Conservation (phyloP, 2,888 invertebrate species). For the Galerucella nymphaeae region DNA sequence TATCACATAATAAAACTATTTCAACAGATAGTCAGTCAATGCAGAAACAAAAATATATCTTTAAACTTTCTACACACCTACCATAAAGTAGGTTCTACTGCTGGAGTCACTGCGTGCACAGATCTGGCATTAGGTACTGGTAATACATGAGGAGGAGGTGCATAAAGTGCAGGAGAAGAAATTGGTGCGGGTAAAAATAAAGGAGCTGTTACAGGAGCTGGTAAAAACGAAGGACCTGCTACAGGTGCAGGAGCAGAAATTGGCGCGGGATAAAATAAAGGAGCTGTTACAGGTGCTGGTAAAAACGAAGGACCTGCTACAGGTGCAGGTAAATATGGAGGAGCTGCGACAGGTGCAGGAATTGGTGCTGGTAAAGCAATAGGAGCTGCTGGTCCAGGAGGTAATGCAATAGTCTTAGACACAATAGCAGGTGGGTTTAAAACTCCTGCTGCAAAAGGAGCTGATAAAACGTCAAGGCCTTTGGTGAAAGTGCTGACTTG, state of each 20-base stretch:
- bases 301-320: conserved; percentile 60
- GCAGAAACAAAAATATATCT: background rate
- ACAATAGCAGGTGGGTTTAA: conserved; percentile 50
- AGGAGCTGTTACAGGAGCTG: conserved; percentile 32
- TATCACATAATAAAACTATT: background rate
- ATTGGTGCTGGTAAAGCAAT: conserved; percentile 68
- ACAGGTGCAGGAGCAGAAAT: conserved; percentile 59
- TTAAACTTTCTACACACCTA: background rate
- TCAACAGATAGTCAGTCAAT: background rate
- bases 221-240: conserved; percentile 40
- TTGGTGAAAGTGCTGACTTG: conserved; percentile 69
- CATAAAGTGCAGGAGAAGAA: conserved; percentile 42
- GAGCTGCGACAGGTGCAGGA: conserved; percentile 54
- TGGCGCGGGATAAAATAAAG: no score
- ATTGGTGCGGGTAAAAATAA: conserved; percentile 59
- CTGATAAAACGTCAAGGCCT: conserved; percentile 66
- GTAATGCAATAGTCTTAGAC: conserved; percentile 37
- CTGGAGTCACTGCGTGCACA: conserved; percentile 54
- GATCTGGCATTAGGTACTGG: conserved; percentile 46
- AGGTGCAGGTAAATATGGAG: conserved; percentile 58
- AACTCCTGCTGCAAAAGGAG: conserved; percentile 56
- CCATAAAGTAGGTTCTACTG: conserved; percentile 38
- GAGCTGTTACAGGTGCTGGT: conserved; percentile 49
- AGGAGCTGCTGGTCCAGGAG: conserved; percentile 66
- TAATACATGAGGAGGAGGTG: conserved; percentile 38